These are phyloP conservation scores for Tetraodon nigroviridis DNA, from an alignment of 2,113 vertebrate genomes.

Conservation along the genomic window DNA sequence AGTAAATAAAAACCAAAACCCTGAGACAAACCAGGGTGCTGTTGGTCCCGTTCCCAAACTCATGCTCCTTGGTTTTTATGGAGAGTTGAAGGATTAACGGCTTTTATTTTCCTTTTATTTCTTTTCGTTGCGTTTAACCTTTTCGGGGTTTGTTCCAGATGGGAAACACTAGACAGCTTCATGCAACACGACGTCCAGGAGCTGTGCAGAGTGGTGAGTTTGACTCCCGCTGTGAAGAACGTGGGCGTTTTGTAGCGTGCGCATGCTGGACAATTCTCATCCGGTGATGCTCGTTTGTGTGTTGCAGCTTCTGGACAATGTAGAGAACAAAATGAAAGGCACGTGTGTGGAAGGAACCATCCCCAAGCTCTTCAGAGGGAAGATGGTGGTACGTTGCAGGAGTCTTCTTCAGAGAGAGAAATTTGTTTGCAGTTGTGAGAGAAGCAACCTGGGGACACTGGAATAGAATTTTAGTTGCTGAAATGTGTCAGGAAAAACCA, in stretches of 20 bases:
- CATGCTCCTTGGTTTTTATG: too few species aligned
- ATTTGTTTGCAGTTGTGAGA: too few species aligned
- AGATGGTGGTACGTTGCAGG: conserved; percentile 90
- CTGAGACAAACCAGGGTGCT: too few species aligned
- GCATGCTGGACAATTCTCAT: background rate
- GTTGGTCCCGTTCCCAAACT: too few species aligned
- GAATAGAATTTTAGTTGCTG: too few species aligned
- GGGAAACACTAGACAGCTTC: conserved; percentile 99
- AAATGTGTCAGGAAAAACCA: too few species aligned
- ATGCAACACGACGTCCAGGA: conserved; percentile 99
- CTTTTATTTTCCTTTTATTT: background rate
- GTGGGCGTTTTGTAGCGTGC: background rate
- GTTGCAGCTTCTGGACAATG: conserved; percentile 94
- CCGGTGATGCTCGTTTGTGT: conserved; percentile 18
- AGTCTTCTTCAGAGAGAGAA: too few species aligned
- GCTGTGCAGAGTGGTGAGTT: conserved; percentile 96
- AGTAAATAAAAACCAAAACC: too few species aligned
- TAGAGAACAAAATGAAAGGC: conserved; percentile 99
- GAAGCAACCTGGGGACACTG: too few species aligned
- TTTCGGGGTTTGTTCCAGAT: conserved; percentile 73
- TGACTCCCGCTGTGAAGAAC: background rate
- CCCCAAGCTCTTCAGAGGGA: conserved; percentile 96
- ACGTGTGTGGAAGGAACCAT: conserved; percentile 99
- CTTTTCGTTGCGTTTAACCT: conserved; percentile 13
- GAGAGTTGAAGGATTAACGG: background rate